Evolutionary conservation across 1,140 invertebrate genomes (phyloP).

Genomic region (Ceratina australensis): DNA sequence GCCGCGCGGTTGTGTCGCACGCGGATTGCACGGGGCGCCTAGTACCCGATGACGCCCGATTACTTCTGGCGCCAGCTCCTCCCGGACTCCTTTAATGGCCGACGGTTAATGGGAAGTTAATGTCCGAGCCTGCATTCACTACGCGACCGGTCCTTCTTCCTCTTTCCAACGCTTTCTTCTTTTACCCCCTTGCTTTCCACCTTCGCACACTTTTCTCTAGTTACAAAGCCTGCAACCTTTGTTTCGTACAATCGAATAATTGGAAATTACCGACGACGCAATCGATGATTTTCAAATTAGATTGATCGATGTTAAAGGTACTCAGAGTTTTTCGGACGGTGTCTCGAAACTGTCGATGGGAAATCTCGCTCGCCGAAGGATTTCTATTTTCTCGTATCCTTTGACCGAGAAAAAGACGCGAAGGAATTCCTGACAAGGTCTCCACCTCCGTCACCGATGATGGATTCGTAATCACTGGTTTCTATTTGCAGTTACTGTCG

Average conservation of each 20-base stretch:
- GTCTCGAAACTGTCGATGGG: too few species aligned
- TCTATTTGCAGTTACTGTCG: conserved; percentile 53
- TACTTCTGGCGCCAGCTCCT: conserved; percentile 66
- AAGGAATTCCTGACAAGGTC: conserved; percentile 59
- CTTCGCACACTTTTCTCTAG: conserved; percentile 10
- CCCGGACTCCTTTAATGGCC: conserved; percentile 60
- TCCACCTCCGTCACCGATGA: conserved; percentile 34
- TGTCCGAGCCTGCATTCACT: conserved; percentile 62
- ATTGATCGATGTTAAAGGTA: too few species aligned
- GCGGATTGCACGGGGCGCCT: conserved; percentile 62
- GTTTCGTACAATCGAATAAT: too few species aligned
- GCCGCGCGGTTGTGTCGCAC: conserved; percentile 41
- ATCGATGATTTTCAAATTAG: too few species aligned
- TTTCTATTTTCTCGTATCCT: conserved; percentile 9
- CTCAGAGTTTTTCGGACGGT: too few species aligned
- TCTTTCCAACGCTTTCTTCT: conserved; percentile 46
- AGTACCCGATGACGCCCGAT: conserved; percentile 64
- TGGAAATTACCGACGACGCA: too few species aligned
- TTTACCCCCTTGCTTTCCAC: conserved; percentile 9
- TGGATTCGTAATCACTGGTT: conserved; percentile 53
- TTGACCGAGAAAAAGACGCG: conserved; percentile 38
- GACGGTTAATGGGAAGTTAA: conserved; percentile 73
- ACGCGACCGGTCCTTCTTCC: conserved; percentile 66
- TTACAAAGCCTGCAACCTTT: neutral
- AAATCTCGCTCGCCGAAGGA: conserved; percentile 9